Conservation (phyloP, 92 coral and sea anemone genomes). For the Umimayanthus kanabou region DNA sequence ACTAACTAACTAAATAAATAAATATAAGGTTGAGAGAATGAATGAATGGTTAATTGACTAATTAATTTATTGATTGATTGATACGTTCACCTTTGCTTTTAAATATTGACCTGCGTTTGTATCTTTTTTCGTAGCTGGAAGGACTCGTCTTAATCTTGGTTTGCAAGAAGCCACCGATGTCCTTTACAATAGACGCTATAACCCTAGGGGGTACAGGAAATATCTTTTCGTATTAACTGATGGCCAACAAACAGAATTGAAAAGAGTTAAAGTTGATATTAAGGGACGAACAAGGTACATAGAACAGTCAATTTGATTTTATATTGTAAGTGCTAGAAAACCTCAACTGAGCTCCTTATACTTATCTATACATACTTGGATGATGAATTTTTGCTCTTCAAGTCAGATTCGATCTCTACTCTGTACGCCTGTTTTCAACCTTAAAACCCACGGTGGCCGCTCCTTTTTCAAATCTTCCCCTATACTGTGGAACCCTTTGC, state of each 20-base stretch:
- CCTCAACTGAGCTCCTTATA: not conserved
- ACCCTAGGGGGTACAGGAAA: conserved; percentile 1
- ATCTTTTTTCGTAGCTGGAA: not conserved
- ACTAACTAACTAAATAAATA: too few relatives aligned
- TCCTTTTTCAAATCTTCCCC: too few relatives aligned
- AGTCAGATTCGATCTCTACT: too few relatives aligned
- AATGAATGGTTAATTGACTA: too few relatives aligned
- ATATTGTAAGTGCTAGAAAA: not conserved
- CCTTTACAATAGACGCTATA: conserved; percentile 7
- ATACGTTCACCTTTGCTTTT: not conserved
- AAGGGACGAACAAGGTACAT: conserved; percentile 10
- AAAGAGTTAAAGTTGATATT: not conserved
- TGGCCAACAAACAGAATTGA: not conserved
- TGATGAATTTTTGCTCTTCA: too few relatives aligned
- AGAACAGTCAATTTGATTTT: not conserved
- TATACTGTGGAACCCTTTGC: too few relatives aligned
- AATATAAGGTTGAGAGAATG: too few relatives aligned
- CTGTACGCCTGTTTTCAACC: too few relatives aligned
- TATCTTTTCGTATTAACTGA: conserved; percentile 27
- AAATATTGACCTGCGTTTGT: not conserved
- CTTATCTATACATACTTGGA: too few relatives aligned
- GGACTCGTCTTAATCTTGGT: conserved; percentile 16
- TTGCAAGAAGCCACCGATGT: conserved; percentile 13
- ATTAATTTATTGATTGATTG: too few relatives aligned
- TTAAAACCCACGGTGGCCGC: too few relatives aligned